Evolutionary conservation across 2,797 vertebrate genomes (phyloP), one percentile per base, ranked within the genome.

Genomic region (Coendou prehensilis): DNA sequence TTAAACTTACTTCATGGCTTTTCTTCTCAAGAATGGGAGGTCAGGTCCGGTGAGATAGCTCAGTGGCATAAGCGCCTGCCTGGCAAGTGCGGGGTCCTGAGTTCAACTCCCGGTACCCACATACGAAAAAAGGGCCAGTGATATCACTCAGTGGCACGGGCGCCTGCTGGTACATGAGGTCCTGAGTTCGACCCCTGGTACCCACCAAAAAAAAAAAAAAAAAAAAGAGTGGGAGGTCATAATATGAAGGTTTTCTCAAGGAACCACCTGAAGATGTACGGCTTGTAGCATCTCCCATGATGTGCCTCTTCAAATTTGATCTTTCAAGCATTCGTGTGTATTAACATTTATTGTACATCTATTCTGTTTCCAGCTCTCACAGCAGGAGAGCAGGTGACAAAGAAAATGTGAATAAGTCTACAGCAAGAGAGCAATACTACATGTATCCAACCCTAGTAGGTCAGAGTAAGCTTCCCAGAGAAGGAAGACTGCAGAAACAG

Each of bases 1-100:
- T 97, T 97, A 95, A 83, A 61, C 86, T 97, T 96, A 67, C 37
- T 33, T 93, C 37, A 75, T 91, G 89, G 88, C 86, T 82, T 98
- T 97, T 98, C 61, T 75, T 96, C 94, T 83, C 15, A 52, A 52
- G 64, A n/a, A 33, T 17, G 22, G 50, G 59, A 61, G 67, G 45
- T 33, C 52, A 84, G 37, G 37, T 41, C 37, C 37, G 37, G 37
- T 41, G 37, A 41, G 37, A 41, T 41, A 41, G 37, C 37, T 41
- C 37, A 41, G 37, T 41, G 37, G 37, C 37, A 41, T 41, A 41
- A 41, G 37, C 37, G 37, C 37, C 37, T 41, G 37, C 37, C 37
- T 41, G 37, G 37, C 37, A 41, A 41, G 37, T 41, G 37, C 37
- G 37, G 37, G 37, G 37, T 41, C 37, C 37, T 41, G 37, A 41